Base-by-base conservation (phyloP, 1,140 invertebrate genomes). In the Leucophenga varia region DNA sequence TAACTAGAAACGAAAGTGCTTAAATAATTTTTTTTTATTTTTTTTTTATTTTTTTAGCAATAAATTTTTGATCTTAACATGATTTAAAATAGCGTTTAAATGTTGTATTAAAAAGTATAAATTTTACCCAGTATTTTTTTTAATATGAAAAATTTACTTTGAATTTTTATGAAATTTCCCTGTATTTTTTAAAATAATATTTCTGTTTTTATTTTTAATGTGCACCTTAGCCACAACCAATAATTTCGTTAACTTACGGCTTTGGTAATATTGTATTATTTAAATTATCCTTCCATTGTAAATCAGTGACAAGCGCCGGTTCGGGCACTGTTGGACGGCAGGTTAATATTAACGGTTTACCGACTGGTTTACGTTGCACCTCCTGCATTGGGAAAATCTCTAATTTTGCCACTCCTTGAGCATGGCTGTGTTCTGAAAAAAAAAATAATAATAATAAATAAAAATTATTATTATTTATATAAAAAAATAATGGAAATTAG, bases 211-310 rank as follows among this genome's bases (percentile, higher is more conserved):
- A 9, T 6, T 37, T 18, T 16, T 16, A 37, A 12, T 35, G 12
- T 43, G 22, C 50, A 34, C 16, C 12, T n/a, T 7, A 34, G 32
- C 32, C 18, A 13, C 5, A 28, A 28, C 25, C 25, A 6, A 43
- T 28, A 28, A 28, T 13, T 38, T 28, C 19, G 31, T 46, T 31
- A 36, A 77, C 79, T 82, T 76, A 86, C 84, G 76, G 79, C 59
- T 78, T 79, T 31, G 79, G 79, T 43, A 84, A 81, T 58, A 91
- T 87, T 18, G 79, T 78, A 30, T 79, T 79, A 54, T 84, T 81
- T 18, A 79, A 75, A 18, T 82, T 82, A 64, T 89, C 86, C 36
- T 82, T 77, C 88, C 88, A 91, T 64, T 87, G 80, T 20, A 89
- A 79, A 53, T 87, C 79, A 2, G 78, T 79, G 20, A 89, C 80